Evolutionary conservation across 1,140 invertebrate species (phyloP), one percentile per base, ranked within the genome.

Genomic region (Ips nitidus): DNA sequence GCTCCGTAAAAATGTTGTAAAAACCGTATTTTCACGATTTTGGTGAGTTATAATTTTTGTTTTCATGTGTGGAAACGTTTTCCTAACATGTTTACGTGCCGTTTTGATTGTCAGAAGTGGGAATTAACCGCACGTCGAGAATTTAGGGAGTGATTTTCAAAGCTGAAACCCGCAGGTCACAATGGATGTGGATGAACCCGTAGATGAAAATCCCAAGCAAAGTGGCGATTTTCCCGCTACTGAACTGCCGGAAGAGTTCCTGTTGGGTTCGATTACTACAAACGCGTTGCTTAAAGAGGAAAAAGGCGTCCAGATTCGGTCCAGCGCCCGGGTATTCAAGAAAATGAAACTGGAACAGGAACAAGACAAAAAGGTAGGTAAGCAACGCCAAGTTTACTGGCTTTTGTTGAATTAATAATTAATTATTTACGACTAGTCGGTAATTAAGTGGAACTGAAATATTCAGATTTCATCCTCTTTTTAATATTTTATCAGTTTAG

Each of bases 251-350:
- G 60, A 59, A 53, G 72, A 68, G 45, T 50, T 39, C 41, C 53
- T 70, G n/a, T 61, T 73, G 47, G 72, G 72, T 7, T 73, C 72
- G 5, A 60, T 73, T 8, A 73, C 72, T 5, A 72, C 69, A 39
- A 64, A 58, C 60, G 45, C 61, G 43, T 58, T 68, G 47, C 43
- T 45, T 40, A 70, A 70, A 62, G 81, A 80, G 43, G 56, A 53
- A 39, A 77, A 75, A 65, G 82, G 83, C 70, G 84, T 86, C 56
- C 85, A 86, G 61, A 82, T 87, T 6, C 77, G 88, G 38, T 86
- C 86, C 43, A 89, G 87, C 75, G 88, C 88, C 1, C 82, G 88
- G 43, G 88, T 89, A 71, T 88, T 88, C 71, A 88, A 89, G 76
- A 89, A 89, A 76, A 78, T 86, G 67, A 80, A 82, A 70, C 74